These are phyloP conservation scores for Periophthalmus magnuspinnatus DNA, from an alignment of 2,797 vertebrate species.

Conservation along the genomic window DNA sequence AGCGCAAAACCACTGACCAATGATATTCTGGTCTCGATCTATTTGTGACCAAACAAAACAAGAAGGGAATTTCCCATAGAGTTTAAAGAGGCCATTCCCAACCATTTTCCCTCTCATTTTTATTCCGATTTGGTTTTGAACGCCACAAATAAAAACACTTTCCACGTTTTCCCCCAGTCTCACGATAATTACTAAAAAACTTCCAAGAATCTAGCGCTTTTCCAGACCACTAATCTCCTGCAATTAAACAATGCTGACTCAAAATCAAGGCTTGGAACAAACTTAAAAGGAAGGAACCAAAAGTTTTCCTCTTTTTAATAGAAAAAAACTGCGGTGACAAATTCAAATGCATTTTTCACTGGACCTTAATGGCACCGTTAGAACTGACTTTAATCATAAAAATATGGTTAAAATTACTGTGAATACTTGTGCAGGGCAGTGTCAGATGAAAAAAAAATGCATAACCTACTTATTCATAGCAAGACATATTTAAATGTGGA, in stretches of 20 bases:
- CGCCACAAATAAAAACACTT: constrained; percentile 44
- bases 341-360: constrained; percentile 15
- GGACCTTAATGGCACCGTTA: constrained; percentile 24
- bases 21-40: constrained; percentile 1
- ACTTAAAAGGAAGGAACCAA: constrained; percentile 34
- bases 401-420: background rate
- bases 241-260: constrained; percentile 50
- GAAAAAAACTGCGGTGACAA: constrained; percentile 34
- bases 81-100: constrained; percentile 55
- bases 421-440: constrained; percentile 1
- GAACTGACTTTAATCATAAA: background rate
- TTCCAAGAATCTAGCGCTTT: constrained; percentile 59
- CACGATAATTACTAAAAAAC: constrained; percentile 47
- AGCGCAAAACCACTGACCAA: constrained; percentile 1
- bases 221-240: constrained; percentile 51
- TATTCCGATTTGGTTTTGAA: constrained; percentile 37
- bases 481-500: too few species aligned
- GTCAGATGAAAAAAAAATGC: background rate
- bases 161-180: constrained; percentile 25
- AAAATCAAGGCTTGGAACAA: constrained; percentile 38
- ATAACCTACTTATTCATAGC: background rate
- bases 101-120: constrained; percentile 15
- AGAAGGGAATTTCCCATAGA: constrained; percentile 58
- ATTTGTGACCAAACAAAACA: constrained; percentile 57
- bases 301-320: constrained; percentile 27